phyloP scores from a whole-genome alignment of 2,113 vertebrate species.

The Bambusicola thoracicus region DNA sequence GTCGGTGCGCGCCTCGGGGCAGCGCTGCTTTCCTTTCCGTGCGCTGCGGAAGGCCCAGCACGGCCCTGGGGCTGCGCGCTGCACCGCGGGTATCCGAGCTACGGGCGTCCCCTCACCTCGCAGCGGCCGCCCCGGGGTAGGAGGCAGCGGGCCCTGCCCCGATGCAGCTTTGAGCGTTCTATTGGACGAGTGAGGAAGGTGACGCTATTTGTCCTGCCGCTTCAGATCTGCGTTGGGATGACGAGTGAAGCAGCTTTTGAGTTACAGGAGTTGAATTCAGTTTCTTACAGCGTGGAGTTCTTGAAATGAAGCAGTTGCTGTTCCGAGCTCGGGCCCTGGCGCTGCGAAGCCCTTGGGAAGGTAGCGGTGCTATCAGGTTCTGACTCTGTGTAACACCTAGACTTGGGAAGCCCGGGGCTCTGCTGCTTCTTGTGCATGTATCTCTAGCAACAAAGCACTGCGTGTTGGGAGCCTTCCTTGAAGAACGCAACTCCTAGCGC shows the following conservation, averaged over 20 bases:
- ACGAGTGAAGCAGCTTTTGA: fast-evolving
- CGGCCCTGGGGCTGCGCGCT: background rate
- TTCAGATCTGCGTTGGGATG: background rate
- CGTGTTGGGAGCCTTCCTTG: background rate
- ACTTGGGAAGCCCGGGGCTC: background rate
- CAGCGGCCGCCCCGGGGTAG: background rate
- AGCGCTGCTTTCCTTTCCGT: background rate
- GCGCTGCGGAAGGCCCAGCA: background rate
- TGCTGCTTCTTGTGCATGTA: background rate
- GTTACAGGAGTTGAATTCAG: background rate
- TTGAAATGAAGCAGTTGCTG: background rate
- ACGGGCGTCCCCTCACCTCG: background rate
- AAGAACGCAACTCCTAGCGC: background rate
- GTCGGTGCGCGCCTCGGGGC: background rate
- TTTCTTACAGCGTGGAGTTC: background rate
- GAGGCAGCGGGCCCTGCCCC: no score
- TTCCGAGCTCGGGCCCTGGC: background rate
- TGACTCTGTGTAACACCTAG: background rate
- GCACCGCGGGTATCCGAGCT: background rate
- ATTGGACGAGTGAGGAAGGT: background rate
- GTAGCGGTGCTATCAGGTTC: background rate
- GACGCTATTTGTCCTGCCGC: background rate
- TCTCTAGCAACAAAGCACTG: background rate
- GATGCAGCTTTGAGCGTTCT: background rate
- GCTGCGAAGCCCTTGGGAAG: background rate